A percentile compares a stretch with the other conserved stretches of the same genome.
These are phyloP conservation scores for Sebastes schlegelii DNA, from an alignment of 2,113 vertebrate genomes.

Conservation along the genomic window DNA sequence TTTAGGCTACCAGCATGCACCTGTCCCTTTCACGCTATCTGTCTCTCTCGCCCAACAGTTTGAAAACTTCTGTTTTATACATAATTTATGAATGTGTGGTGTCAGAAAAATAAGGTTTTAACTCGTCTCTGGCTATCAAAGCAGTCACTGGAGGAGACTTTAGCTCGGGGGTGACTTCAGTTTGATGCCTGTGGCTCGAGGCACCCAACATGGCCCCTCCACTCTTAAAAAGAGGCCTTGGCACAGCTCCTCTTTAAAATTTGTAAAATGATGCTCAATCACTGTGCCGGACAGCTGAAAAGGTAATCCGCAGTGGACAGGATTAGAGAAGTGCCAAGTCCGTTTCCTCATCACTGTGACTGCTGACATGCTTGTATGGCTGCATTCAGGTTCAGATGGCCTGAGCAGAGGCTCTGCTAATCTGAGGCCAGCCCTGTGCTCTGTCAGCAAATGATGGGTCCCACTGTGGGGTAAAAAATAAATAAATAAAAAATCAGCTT, in stretches of 20 bases:
- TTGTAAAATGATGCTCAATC: slow-evolving; percentile 52
- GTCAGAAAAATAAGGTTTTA: neutral
- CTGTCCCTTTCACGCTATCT: neutral
- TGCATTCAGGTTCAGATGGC: slow-evolving; percentile 68
- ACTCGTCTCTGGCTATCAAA: slow-evolving; percentile 8
- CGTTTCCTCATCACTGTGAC: slow-evolving; percentile 64
- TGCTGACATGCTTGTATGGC: slow-evolving; percentile 62
- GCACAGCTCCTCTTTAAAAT: slow-evolving; percentile 36
- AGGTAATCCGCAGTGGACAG: slow-evolving; percentile 68
- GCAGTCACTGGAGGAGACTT: slow-evolving; percentile 7
- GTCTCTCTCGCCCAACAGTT: neutral
- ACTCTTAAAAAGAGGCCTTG: slow-evolving; percentile 23
- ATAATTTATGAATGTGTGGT: neutral
- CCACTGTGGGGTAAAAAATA: slow-evolving; percentile 16
- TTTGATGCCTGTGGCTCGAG: slow-evolving; percentile 9
- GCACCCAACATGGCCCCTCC: slow-evolving; percentile 1
- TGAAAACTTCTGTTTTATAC: slow-evolving; percentile 1
- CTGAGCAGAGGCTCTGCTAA: slow-evolving; percentile 55
- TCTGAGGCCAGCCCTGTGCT: slow-evolving; percentile 51
- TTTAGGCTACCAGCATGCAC: neutral
- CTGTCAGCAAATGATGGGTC: slow-evolving; percentile 49
- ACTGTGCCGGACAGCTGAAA: slow-evolving; percentile 47
- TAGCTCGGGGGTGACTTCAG: neutral
- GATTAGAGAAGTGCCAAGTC: slow-evolving; percentile 75
- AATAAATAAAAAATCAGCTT: slow-evolving; percentile 19